Percentiles rank a stretch among this genome's conserved stretches.
These are phyloP conservation scores for Bicyclus anynana DNA, from an alignment of 1,140 invertebrate genomes.

Conservation along the genomic window DNA sequence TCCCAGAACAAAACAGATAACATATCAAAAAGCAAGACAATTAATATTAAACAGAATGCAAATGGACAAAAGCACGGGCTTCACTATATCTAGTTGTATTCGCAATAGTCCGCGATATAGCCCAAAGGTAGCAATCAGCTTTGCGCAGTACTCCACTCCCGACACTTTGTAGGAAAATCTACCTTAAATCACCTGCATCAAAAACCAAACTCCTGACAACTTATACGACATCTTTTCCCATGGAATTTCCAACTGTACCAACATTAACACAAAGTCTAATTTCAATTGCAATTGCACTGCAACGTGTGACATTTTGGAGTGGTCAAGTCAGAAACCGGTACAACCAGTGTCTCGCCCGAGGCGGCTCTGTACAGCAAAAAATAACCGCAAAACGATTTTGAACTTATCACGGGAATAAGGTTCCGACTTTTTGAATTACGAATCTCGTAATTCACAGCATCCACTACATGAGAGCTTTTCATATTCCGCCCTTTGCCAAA, in stretches of 20 bases:
- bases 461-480: background rate
- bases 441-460: conserved; percentile 12
- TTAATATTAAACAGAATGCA: conserved; percentile 7
- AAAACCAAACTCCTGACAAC: conserved; percentile 17
- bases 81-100: conserved; percentile 25
- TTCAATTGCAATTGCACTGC: background rate
- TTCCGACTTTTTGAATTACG: conserved; percentile 30
- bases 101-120: conserved; percentile 32
- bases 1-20: background rate
- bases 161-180: conserved; percentile 18
- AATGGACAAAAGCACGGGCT: conserved; percentile 14
- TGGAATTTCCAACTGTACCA: conserved; percentile 1
- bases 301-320: conserved; percentile 18
- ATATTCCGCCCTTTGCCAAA: background rate
- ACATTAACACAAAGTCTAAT: background rate
- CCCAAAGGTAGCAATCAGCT: conserved; percentile 34
- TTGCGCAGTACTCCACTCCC: background rate
- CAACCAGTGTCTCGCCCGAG: conserved; percentile 49
- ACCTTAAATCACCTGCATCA: conserved; percentile 19
- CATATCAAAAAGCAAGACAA: background rate
- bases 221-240: background rate
- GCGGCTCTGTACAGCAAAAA: conserved; percentile 55
- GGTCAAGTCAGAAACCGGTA: conserved; percentile 40
- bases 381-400: conserved; percentile 39
- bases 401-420: conserved; percentile 39